phyloP scores from a whole-genome alignment of 2,113 vertebrate genomes.

The Pogona vitticeps region DNA sequence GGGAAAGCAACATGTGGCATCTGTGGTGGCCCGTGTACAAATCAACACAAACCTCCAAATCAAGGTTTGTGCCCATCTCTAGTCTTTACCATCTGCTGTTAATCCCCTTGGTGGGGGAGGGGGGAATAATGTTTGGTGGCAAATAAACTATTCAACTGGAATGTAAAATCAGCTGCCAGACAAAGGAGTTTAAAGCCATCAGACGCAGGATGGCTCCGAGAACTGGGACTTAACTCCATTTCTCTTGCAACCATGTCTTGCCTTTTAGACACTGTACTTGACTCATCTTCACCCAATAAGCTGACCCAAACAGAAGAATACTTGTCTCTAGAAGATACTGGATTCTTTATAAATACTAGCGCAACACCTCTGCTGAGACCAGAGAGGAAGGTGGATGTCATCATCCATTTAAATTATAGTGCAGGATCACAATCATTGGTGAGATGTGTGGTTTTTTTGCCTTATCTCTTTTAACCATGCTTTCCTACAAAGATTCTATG shows the following conservation, averaged over 20 bases:
- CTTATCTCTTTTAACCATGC: not conserved
- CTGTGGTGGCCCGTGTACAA: too few relatives aligned
- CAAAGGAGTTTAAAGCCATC: not conserved
- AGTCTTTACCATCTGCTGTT: not conserved
- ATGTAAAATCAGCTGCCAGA: not conserved
- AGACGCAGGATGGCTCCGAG: not conserved
- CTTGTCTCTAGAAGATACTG: conserved; percentile 77
- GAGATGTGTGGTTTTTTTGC: conserved; percentile 46
- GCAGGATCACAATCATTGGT: conserved; percentile 76
- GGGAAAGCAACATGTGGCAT: too few relatives aligned
- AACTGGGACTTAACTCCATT: not conserved
- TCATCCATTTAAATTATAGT: conserved; percentile 81
- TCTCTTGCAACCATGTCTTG: not conserved
- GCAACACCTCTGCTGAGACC: conserved; percentile 75
- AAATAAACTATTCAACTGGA: not conserved
- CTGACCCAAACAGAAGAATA: conserved; percentile 73
- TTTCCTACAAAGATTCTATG: not conserved
- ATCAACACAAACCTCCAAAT: too few relatives aligned
- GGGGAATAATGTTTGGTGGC: not conserved
- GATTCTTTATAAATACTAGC: conserved; percentile 81
- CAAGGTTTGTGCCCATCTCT: too few relatives aligned
- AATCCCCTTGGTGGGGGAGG: too few relatives aligned
- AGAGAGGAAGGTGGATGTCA: conserved; percentile 77
- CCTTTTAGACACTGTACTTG: conserved; percentile 72
- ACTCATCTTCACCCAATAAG: conserved; percentile 74